A percentile compares a stretch with the other conserved stretches of the same genome.
phyloP scores from a whole-genome alignment of 2,797 vertebrate genomes.

The Enteromius fasciolatus region DNA sequence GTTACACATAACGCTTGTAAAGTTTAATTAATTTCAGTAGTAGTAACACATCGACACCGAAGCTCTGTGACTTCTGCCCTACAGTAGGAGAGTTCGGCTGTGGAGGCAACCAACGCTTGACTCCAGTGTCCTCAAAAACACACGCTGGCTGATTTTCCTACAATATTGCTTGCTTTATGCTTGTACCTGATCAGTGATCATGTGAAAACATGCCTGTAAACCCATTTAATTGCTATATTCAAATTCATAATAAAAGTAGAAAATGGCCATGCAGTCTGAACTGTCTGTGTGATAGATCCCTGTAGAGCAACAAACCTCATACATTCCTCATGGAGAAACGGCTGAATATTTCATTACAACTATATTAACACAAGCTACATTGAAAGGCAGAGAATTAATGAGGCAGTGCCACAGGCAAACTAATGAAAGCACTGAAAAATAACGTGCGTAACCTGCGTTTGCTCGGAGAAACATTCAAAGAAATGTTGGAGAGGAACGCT shows the following conservation, averaged over 20 bases:
- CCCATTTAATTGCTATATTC: neutral
- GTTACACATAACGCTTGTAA: neutral
- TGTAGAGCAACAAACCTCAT: conserved; percentile 50
- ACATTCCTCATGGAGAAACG: conserved; percentile 37
- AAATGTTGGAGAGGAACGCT: conserved; percentile 22
- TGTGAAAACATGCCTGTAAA: conserved; percentile 17
- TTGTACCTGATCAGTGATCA: conserved; percentile 2
- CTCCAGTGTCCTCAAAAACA: neutral
- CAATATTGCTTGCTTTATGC: neutral
- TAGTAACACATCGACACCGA: neutral
- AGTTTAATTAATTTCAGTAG: conserved; percentile 1
- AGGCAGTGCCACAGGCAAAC: conserved; percentile 53
- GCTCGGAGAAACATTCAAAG: conserved; percentile 37
- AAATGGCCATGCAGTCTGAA: neutral
- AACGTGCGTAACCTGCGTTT: conserved; percentile 27
- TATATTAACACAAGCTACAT: conserved; percentile 49
- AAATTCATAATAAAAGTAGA: conserved; percentile 9
- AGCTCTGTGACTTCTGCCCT: neutral
- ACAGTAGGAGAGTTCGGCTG: neutral
- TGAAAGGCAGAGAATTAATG: conserved; percentile 53
- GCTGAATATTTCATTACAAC: conserved; percentile 56
- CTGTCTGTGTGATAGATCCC: conserved; percentile 41
- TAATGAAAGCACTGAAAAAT: conserved; percentile 27
- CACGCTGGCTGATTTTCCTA: neutral
- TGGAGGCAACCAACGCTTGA: neutral